Percentiles rank a stretch among this genome's conserved stretches.
These are phyloP conservation scores for Perithous albicinctus DNA, from an alignment of 2,888 invertebrate genomes.

Conservation along the genomic window DNA sequence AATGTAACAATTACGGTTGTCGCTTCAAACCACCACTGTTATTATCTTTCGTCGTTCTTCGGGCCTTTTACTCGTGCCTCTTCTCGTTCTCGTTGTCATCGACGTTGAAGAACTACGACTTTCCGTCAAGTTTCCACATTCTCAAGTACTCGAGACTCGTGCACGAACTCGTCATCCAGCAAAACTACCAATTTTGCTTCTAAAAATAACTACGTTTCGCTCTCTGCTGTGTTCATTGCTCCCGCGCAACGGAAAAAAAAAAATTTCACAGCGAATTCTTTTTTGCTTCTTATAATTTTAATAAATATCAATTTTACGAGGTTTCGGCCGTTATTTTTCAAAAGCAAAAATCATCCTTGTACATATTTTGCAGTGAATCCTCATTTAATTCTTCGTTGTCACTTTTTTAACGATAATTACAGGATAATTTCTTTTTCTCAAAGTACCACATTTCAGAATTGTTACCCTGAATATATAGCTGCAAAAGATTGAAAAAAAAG, in stretches of 20 bases:
- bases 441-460: no score
- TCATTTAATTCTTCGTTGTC: no score
- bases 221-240: not conserved
- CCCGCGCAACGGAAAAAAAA: not conserved
- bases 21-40: slow-evolving; percentile 59
- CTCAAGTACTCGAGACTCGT: slow-evolving; percentile 8
- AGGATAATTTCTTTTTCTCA: no score
- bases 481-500: no score
- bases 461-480: no score
- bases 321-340: no score
- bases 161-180: slow-evolving; percentile 11
- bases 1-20: slow-evolving; percentile 65
- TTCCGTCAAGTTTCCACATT: slow-evolving; percentile 51
- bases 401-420: no score
- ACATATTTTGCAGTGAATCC: no score
- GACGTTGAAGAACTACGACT: slow-evolving; percentile 31
- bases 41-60: slow-evolving; percentile 54
- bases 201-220: slow-evolving; percentile 8
- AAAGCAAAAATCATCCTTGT: no score
- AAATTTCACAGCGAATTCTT: not conserved
- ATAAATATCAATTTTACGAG: not conserved
- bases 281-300: not conserved
- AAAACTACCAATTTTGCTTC: slow-evolving; percentile 7
- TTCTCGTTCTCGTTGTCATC: slow-evolving; percentile 16
- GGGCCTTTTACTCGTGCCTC: slow-evolving; percentile 4